Conservation (phyloP, 2,113 vertebrate species). For the Tragelaphus imberbis region DNA sequence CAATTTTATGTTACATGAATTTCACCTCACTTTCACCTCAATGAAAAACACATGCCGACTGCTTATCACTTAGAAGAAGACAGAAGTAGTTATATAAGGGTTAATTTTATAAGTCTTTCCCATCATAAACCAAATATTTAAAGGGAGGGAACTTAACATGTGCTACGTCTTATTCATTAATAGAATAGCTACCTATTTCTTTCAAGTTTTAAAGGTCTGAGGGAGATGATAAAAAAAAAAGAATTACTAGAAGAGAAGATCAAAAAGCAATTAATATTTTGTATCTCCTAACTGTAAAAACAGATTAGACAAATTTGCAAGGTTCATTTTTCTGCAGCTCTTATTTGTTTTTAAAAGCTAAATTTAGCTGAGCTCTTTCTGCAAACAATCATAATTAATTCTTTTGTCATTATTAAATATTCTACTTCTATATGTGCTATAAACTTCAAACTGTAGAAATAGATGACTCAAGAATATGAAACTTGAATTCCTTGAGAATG, state of each 20-base stretch:
- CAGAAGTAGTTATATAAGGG: background rate
- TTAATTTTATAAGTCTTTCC: background rate
- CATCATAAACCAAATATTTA: background rate
- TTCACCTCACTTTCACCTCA: background rate
- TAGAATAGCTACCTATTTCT: background rate
- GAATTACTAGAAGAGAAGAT: background rate
- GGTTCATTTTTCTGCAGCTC: background rate
- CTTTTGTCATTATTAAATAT: conserved; percentile 3
- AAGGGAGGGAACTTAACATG: background rate
- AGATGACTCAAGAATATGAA: background rate
- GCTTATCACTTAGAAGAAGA: background rate
- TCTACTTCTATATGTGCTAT: background rate
- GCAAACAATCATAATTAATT: background rate
- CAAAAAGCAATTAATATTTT: background rate
- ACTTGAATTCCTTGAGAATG: background rate
- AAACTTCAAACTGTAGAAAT: background rate
- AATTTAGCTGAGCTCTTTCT: conserved; percentile 6
- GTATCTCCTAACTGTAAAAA: background rate
- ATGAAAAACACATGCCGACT: background rate
- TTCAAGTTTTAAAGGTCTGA: background rate
- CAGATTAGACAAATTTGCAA: background rate
- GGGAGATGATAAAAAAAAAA: background rate
- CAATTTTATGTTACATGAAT: background rate
- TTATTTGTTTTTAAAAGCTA: conserved; percentile 27
- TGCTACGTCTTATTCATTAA: background rate